Conservation (phyloP, 2,113 vertebrate species). For the Melospiza georgiana region DNA sequence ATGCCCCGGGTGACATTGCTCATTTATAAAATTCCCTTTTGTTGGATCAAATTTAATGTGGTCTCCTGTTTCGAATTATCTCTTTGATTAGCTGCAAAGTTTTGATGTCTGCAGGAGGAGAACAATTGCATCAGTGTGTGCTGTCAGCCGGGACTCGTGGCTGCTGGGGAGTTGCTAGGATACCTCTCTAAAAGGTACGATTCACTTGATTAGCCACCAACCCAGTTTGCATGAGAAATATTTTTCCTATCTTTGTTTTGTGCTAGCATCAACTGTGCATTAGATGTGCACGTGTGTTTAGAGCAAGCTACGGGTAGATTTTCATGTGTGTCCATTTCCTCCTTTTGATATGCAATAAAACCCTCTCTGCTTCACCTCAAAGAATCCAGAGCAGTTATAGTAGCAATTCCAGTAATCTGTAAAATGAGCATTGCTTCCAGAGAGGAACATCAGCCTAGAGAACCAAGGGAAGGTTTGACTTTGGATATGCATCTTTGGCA, state of each 20-base stretch:
- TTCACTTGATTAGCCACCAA: conserved; percentile 71
- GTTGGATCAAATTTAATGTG: conserved; percentile 47
- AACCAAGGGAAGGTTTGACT: background rate
- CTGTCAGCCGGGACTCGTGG: conserved; percentile 55
- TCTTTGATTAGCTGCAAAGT: conserved; percentile 70
- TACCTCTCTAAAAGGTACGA: conserved; percentile 67
- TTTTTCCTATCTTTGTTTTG: conserved; percentile 49
- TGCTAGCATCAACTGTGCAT: background rate
- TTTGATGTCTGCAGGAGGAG: conserved; percentile 66
- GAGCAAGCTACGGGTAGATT: background rate
- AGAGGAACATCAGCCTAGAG: background rate
- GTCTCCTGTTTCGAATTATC: conserved; percentile 58
- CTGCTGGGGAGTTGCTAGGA: conserved; percentile 75
- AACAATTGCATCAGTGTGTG: conserved; percentile 61
- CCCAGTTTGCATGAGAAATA: conserved; percentile 59
- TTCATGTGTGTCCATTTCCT: background rate
- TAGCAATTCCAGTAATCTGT: conserved; percentile 8
- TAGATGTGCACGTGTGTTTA: conserved; percentile 38
- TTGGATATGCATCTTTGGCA: background rate
- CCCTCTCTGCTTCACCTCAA: background rate
- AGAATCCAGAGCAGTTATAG: background rate
- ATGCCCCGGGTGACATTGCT: background rate
- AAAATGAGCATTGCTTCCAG: background rate
- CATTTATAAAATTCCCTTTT: conserved; percentile 43
- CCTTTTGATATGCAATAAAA: background rate